Conservation (phyloP, 2,113 vertebrate genomes). For the Callochromis pleurospilus region DNA sequence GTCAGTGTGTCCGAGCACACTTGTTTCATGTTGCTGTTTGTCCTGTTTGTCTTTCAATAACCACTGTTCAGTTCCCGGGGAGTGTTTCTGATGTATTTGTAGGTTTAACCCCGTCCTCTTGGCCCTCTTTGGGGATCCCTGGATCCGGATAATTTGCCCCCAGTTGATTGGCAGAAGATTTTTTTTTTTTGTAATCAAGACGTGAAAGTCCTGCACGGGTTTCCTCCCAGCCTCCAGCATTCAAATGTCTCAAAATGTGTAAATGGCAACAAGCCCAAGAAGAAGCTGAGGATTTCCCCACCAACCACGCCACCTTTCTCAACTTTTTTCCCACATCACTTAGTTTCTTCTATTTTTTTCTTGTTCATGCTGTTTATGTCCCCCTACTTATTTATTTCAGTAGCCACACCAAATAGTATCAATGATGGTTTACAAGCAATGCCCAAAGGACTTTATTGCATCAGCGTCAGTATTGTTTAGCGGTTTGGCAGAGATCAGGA, state of each 20-base stretch:
- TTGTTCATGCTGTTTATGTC: slow-evolving; percentile 37
- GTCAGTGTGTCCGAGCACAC: background rate
- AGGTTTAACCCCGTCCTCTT: slow-evolving; percentile 73
- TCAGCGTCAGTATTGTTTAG: slow-evolving; percentile 73
- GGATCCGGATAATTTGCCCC: slow-evolving; percentile 76
- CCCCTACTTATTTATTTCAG: slow-evolving; percentile 63
- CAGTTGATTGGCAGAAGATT: slow-evolving; percentile 77
- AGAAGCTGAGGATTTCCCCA: slow-evolving; percentile 43
- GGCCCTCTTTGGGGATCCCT: slow-evolving; percentile 73
- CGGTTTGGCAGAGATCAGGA: slow-evolving; percentile 73
- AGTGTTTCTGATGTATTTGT: slow-evolving; percentile 69
- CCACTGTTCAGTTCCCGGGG: slow-evolving; percentile 53
- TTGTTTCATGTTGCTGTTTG: slow-evolving; percentile 3
- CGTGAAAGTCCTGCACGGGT: slow-evolving; percentile 47
- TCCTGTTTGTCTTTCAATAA: slow-evolving; percentile 41
- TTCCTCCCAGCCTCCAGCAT: background rate
- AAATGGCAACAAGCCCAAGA: slow-evolving; percentile 22
- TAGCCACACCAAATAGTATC: slow-evolving; percentile 9
- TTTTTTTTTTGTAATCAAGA: slow-evolving; percentile 61
- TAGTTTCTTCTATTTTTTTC: slow-evolving; percentile 34
- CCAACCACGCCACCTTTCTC: background rate
- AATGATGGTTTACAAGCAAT: slow-evolving; percentile 38
- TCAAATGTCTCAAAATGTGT: slow-evolving; percentile 13
- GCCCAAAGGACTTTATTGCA: slow-evolving; percentile 72
- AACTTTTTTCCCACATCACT: slow-evolving; percentile 24